Percentiles rank a stretch among this genome's conserved stretches.
phyloP scores from a whole-genome alignment of 2,113 vertebrate species.

The Talpa occidentalis region DNA sequence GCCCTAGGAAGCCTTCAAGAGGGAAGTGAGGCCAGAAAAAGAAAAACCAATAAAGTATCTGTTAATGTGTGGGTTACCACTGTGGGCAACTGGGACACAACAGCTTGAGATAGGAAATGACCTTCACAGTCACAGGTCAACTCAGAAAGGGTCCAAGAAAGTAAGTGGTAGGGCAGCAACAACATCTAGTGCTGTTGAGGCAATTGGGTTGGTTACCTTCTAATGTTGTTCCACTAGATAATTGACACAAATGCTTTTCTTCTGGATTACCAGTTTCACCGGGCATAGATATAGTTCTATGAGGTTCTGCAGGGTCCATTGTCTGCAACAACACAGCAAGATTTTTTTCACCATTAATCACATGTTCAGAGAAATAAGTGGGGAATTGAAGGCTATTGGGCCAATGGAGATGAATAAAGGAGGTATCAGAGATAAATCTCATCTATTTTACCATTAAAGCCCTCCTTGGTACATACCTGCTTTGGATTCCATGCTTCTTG shows the following conservation, averaged over 20 bases:
- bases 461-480: background rate
- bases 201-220: slow-evolving; percentile 87
- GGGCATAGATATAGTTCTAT: slow-evolving; percentile 91
- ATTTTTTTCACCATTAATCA: background rate
- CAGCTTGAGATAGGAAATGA: background rate
- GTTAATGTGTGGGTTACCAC: background rate
- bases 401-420: background rate
- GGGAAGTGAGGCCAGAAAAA: background rate
- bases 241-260: slow-evolving; percentile 92
- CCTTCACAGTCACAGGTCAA: background rate
- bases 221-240: slow-evolving; percentile 91
- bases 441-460: background rate
- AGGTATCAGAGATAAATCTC: background rate
- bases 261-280: slow-evolving; percentile 90
- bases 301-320: slow-evolving; percentile 93
- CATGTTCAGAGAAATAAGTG: background rate
- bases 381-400: background rate
- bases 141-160: background rate
- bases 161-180: background rate
- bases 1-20: background rate
- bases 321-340: slow-evolving; percentile 61
- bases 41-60: background rate
- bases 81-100: background rate
- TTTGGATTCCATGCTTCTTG: background rate
- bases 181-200: background rate